Evolutionary conservation across 2,797 vertebrate genomes (phyloP), one percentile per base, ranked within the genome.

Genomic region (Xiphorhynchus erythropygius): DNA sequence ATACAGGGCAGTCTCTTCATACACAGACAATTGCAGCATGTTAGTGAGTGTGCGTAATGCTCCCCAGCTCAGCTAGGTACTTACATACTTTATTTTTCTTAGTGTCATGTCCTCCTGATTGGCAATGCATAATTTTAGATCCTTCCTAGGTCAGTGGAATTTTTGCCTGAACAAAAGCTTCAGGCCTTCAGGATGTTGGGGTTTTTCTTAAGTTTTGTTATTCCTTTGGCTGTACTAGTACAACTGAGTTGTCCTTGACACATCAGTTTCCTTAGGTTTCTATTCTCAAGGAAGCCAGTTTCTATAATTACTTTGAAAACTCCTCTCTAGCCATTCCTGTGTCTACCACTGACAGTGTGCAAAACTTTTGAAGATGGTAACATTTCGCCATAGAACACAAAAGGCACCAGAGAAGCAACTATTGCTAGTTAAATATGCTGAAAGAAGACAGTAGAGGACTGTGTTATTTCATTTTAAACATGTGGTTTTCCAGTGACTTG

Each of bases 161-260:
- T 94, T 95, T 88, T 92, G 19, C 37, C 74, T 82, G 35, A 85
- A 80, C 47, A 84, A 90, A 93, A 88, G 62, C 59, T 86, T 84
- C 52, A 62, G 69, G 33, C 64, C 77, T 87, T 87, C 73, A 63
- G 83, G 77, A 86, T 27, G 53, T 37, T 47, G 41, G 18, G 18
- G 25, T 9, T 62, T 94, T 52, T n/a, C 10, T 0, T 53, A 62
- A 46, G 32, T 79, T 90, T 70, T 88, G 16, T 89, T 93, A 32
- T 67, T 87, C 59, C 13, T 86, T 94, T 81, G 69, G 41, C 56
- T 77, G 42, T 59, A 28, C n/a, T 49, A 10, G 18, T 32, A 35
- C 47, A 73, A 9, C 19, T n/a, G 37, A 63, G 32, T 67, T 84
- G 91, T 91, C 82, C 74, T 92, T 94, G 78, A 55, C 39, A 44